Conservation (phyloP, 64 coral and sea anemone species). For the Acropora yongei region DNA sequence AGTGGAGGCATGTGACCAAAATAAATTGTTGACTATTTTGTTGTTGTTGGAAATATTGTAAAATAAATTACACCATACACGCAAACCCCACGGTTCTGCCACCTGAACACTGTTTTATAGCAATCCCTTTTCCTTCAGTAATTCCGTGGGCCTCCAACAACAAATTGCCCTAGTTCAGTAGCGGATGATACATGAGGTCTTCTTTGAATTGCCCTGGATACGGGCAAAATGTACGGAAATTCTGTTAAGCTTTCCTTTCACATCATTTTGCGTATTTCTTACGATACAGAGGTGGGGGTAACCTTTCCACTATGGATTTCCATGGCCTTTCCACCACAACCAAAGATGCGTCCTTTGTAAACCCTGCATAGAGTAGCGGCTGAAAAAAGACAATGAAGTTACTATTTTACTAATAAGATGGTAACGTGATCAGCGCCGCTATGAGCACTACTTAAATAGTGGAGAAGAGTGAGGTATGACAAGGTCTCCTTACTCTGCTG, state of each 20-base stretch:
- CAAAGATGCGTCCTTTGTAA: constrained; percentile 62
- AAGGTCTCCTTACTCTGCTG: background rate
- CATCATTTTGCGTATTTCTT: constrained; percentile 80
- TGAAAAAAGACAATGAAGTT: background rate
- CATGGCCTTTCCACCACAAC: constrained; percentile 88
- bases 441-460: background rate
- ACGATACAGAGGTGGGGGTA: constrained; percentile 83
- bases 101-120: too few relatives aligned
- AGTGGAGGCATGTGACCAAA: too few relatives aligned
- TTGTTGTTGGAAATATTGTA: too few relatives aligned
- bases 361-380: constrained; percentile 71
- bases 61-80: too few relatives aligned
- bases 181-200: too few relatives aligned
- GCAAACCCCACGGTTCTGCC: too few relatives aligned
- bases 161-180: too few relatives aligned
- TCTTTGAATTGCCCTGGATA: too few relatives aligned
- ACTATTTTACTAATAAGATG: background rate
- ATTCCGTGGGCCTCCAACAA: too few relatives aligned
- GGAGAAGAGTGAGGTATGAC: too few relatives aligned
- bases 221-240: background rate
- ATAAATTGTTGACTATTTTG: too few relatives aligned
- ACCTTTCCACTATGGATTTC: constrained; percentile 71
- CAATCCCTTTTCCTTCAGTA: too few relatives aligned
- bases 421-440: background rate
- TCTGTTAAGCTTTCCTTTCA: background rate